These are phyloP conservation scores for Conus ventricosus DNA, from an alignment of 1,140 invertebrate genomes.

Conservation along the genomic window DNA sequence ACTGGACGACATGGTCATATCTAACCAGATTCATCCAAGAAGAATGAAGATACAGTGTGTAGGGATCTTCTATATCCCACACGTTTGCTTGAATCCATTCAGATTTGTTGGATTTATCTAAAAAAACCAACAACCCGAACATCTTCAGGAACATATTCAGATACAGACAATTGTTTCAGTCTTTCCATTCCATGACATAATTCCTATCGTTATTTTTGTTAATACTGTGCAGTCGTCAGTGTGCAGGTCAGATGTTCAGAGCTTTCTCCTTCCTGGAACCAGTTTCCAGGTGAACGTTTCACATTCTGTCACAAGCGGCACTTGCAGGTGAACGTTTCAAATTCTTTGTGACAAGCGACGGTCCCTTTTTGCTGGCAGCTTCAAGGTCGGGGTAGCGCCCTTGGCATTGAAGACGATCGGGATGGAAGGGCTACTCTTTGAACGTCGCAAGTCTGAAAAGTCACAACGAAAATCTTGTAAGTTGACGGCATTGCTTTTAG, in stretches of 20 bases:
- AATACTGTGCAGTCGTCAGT: background rate
- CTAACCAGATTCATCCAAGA: too few relatives aligned
- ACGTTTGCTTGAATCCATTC: too few relatives aligned
- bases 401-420: slow-evolving; percentile 61
- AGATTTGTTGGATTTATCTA: too few relatives aligned
- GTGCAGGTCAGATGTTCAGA: background rate
- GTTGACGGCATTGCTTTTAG: background rate
- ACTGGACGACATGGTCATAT: too few relatives aligned
- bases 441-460: slow-evolving; percentile 61
- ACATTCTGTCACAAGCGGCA: background rate
- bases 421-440: slow-evolving; percentile 63
- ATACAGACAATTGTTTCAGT: too few relatives aligned
- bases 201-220: background rate
- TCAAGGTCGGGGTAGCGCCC: background rate
- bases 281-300: background rate
- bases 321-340: too few relatives aligned
- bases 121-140: too few relatives aligned
- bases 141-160: too few relatives aligned
- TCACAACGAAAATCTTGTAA: background rate
- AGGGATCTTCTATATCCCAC: too few relatives aligned
- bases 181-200: background rate
- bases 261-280: background rate
- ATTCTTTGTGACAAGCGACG: background rate
- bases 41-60: too few relatives aligned
- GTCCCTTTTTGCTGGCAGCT: background rate